Percentiles rank a stretch among this genome's conserved stretches.
phyloP scores from a whole-genome alignment of 2,113 vertebrate genomes.

The Xiphias gladius region DNA sequence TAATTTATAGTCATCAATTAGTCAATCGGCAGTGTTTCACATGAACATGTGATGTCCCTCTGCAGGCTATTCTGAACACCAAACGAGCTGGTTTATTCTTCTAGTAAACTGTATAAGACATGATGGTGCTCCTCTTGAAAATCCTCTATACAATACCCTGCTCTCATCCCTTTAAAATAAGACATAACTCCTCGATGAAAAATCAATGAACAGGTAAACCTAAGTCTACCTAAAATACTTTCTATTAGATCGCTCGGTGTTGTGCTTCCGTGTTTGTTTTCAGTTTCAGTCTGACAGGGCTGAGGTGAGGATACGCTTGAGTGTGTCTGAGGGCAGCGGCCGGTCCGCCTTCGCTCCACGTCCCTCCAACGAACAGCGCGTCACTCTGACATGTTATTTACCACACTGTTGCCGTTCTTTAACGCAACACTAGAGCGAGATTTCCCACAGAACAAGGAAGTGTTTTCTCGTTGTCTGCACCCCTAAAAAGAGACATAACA shows the following conservation, averaged over 20 bases:
- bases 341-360: conserved; percentile 29
- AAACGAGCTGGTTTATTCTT: conserved; percentile 31
- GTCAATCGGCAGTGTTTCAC: conserved; percentile 21
- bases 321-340: conserved; percentile 43
- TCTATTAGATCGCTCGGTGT: conserved; percentile 9
- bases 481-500: conserved; percentile 18
- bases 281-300: conserved; percentile 28
- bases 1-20: conserved; percentile 45
- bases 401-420: conserved; percentile 47
- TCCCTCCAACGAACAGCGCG: conserved; percentile 21
- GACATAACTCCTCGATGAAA: conserved; percentile 37
- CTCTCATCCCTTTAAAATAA: conserved; percentile 32
- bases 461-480: conserved; percentile 1
- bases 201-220: conserved; percentile 30
- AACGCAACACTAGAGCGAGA: conserved; percentile 55
- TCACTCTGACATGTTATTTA: conserved; percentile 70
- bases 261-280: conserved; percentile 40
- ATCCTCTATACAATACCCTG: conserved; percentile 16
- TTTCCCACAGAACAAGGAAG: not conserved
- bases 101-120: conserved; percentile 42
- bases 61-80: conserved; percentile 37
- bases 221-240: not conserved
- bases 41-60: conserved; percentile 21
- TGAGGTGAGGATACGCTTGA: conserved; percentile 31
- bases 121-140: conserved; percentile 33